Base-by-base conservation (phyloP, 2,888 invertebrate species). In the Glyphotaelius pellucidus region DNA sequence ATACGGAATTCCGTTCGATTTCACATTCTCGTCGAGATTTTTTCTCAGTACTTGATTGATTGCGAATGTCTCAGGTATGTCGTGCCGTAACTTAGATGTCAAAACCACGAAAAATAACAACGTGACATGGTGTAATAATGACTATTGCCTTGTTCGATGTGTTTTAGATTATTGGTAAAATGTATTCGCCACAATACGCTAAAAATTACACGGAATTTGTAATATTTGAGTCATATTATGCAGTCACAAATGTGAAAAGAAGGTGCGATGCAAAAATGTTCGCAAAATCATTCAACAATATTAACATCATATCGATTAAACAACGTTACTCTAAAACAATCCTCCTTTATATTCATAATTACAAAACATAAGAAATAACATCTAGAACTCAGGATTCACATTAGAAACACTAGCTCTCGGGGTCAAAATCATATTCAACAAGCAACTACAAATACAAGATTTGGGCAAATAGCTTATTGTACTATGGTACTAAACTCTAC, bases 1-100 rank as follows among this genome's bases (percentile, higher is more conserved):
- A 79, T 79, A 31, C 31, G 25, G 88, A 89, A 89, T 89, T 89
- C 35, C 80, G 79, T 89, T 89, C 35, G 88, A 89, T 89, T 89
- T 89, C 88, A 89, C 88, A 89, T 89, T 89, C 88, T 35, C n/a
- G 31, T n/a, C 30, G 31, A 31, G 47, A 19, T 79, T 79, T 79
- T 79, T 89, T 67, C n/a, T 89, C 14, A 32, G 88, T 35, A n/a
- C 35, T 79, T 14, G 14, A 79, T 42, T 79, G 25, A 42, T 89
- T 80, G n/a, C 67, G 38, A 31, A 79, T 32, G 80, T 32, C 14
- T 67, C 31, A 12, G 30, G 32, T 32, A 52, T 87, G 86, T 42
- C n/a, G 30, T 81, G 84, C 25, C 38, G 15, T 84, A 38, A 35
- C 81, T 32, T 38, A 84, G 32, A 32, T 35, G 32, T 35, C 32